phyloP scores from a whole-genome alignment of 2,888 invertebrate species.

The Oeneis ivallda region DNA sequence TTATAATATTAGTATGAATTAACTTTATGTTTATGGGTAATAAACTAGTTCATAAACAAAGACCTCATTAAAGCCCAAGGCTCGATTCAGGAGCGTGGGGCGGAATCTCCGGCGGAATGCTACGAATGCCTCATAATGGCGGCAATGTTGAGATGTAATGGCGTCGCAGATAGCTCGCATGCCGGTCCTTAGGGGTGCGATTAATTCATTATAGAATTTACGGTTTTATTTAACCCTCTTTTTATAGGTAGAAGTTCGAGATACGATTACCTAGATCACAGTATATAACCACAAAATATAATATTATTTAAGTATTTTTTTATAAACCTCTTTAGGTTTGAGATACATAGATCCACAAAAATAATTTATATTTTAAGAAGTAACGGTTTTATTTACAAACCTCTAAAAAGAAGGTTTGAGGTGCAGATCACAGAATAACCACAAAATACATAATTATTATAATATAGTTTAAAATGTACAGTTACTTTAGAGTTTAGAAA shows the following conservation, averaged over 20 bases:
- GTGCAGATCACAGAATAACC: no score
- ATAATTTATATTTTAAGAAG: no score
- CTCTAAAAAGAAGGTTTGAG: no score
- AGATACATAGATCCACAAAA: no score
- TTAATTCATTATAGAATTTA: slow-evolving; percentile 2
- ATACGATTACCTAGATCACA: no score
- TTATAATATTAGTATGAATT: no score
- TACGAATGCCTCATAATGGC: slow-evolving; percentile 14
- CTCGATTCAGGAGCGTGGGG: background rate
- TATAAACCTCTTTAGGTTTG: no score
- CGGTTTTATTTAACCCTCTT: background rate
- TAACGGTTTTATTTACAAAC: no score
- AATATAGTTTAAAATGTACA: no score
- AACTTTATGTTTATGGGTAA: slow-evolving; percentile 2
- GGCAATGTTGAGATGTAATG: slow-evolving; percentile 12
- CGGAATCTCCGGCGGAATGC: slow-evolving; percentile 4
- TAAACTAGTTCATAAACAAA: slow-evolving; percentile 13
- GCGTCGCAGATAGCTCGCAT: slow-evolving; percentile 1
- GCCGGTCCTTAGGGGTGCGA: slow-evolving; percentile 2
- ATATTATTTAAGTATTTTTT: no score
- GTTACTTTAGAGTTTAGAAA: background rate
- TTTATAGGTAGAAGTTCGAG: background rate
- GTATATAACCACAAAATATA: no score
- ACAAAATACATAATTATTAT: no score
- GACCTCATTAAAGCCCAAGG: slow-evolving; percentile 4